Conservation (phyloP, 1,140 invertebrate species). For the Aphis craccivora region DNA sequence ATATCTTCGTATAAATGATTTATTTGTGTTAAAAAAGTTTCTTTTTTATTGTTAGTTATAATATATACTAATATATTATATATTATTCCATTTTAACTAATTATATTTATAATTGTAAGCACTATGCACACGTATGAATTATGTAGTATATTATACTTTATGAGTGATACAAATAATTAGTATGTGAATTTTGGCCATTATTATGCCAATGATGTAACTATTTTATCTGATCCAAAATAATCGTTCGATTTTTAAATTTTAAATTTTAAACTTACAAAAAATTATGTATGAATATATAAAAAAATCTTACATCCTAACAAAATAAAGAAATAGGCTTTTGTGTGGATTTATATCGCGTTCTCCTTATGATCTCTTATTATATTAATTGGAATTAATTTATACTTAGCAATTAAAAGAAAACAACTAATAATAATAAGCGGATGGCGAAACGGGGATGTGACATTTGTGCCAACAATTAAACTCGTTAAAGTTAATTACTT, state of each 20-base stretch:
- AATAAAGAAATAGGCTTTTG: neutral
- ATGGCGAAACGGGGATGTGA: slow-evolving; percentile 58
- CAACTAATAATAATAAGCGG: slow-evolving; percentile 58
- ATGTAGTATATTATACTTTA: neutral
- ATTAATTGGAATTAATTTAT: slow-evolving; percentile 58
- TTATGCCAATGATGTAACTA: neutral
- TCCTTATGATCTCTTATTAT: slow-evolving; percentile 55
- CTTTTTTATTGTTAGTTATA: neutral
- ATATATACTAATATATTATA: neutral
- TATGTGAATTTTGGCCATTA: neutral
- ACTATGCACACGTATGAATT: neutral
- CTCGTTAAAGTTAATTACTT: slow-evolving; percentile 58
- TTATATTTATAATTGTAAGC: neutral
- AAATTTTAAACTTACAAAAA: neutral
- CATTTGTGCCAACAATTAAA: slow-evolving; percentile 58
- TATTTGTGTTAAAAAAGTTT: neutral
- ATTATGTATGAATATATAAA: neutral
- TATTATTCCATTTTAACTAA: neutral
- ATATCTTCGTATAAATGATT: neutral
- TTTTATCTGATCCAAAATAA: neutral
- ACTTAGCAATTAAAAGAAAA: slow-evolving; percentile 58
- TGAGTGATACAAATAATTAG: neutral
- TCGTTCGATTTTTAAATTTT: neutral
- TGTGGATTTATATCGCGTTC: slow-evolving; percentile 44
- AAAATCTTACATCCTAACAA: neutral